Conservation (phyloP, 2,797 vertebrate species). For the Pseudomugil tenellus region DNA sequence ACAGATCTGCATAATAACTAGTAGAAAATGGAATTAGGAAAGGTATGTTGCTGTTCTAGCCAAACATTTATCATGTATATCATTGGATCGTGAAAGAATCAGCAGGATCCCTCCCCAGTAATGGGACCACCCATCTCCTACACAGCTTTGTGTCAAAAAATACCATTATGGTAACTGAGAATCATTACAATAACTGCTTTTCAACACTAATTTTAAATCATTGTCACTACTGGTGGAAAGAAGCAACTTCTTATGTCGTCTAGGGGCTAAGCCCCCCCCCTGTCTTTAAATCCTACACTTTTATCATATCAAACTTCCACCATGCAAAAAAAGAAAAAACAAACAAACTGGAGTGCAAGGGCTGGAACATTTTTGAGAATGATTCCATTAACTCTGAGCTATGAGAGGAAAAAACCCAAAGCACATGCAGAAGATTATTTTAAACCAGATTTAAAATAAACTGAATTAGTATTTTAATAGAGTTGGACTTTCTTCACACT, state of each 20-base stretch:
- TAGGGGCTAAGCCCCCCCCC: background rate
- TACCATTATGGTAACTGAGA: too few species aligned
- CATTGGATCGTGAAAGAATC: too few species aligned
- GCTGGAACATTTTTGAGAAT: constrained; percentile 38
- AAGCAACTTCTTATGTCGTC: background rate
- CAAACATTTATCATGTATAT: too few species aligned
- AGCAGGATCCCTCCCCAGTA: too few species aligned
- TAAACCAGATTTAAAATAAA: constrained; percentile 52
- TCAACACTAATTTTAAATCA: too few species aligned
- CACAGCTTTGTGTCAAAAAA: too few species aligned
- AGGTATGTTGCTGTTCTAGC: too few species aligned
- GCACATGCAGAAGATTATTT: constrained; percentile 25
- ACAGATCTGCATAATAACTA: too few species aligned
- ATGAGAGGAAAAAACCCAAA: constrained; percentile 26
- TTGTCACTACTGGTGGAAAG: too few species aligned
- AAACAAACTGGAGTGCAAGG: constrained; percentile 38
- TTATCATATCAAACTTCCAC: constrained; percentile 12
- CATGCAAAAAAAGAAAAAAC: constrained; percentile 1
- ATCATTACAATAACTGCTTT: too few species aligned
- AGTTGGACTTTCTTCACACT: constrained; percentile 47
- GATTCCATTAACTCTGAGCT: constrained; percentile 58
- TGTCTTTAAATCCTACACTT: background rate
- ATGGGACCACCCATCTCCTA: too few species aligned
- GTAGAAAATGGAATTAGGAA: too few species aligned
- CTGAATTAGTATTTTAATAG: constrained; percentile 55